Evolutionary conservation across 2,797 vertebrate genomes (phyloP), one percentile per base, ranked within the genome.

Genomic region (Leptatherina wallacei): DNA sequence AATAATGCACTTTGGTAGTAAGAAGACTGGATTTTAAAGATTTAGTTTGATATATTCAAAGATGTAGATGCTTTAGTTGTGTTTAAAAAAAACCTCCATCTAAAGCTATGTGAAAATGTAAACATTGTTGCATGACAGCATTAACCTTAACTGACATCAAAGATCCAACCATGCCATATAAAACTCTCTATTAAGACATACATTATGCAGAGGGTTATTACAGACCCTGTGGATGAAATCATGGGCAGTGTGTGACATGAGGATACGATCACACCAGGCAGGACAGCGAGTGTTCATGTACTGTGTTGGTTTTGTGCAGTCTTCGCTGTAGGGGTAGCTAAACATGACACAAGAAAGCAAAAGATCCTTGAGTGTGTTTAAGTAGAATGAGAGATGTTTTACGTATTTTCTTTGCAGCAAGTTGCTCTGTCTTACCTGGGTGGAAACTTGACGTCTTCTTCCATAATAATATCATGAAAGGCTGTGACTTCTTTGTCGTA

Each of bases 271-370:
- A 36, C 96, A 96, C 96, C 96, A 96, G 77, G 96, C 92, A 0
- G 96, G 95, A 71, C 95, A 96, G 75, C 95, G 94, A 1, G 96
- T 96, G 84, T 93, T 95, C 94, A 95, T 95, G 90, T 95, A 96
- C 89, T 95, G 94, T 2, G 92, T 95, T 4, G 95, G 95, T 81
- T 95, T 91, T 81, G 86, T 86, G 90, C 90, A 88, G 58, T 95
- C 92, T 83, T 96, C 96, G 78, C 95, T 96, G 92, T 95, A 96
- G 10, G 96, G 96, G 85, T 96, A 96, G 85, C 96, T 96, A 87
- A 49, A 68, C 56, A 18, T 1, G 62, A 75, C 20, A 66, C 0
- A 0, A 40, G 6, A 58, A 4, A 59, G 38, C 59, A 13, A 38
- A 1, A 66, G 1, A 61, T 16, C 30, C 18, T 3, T 42, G 0